Base-by-base conservation (phyloP, 2,797 vertebrate genomes). In the Picus viridis region DNA sequence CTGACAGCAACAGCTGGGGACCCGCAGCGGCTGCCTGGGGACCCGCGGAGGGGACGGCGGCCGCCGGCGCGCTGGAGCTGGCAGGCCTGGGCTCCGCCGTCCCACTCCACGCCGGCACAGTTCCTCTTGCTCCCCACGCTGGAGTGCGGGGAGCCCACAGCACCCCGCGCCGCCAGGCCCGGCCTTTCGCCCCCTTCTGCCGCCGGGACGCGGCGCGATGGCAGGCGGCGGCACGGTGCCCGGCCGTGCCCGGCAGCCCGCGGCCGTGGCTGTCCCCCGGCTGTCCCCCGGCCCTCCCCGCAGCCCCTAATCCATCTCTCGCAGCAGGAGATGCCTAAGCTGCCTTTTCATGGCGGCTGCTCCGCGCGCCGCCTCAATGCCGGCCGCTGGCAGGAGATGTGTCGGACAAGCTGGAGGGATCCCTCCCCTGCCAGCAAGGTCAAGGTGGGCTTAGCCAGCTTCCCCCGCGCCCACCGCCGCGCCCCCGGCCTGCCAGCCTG, bases 321-420 rank as follows among this genome's bases (percentile, higher is more conserved):
- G 71, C 97, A 97, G 97, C 98, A 71, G 98, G 98, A 98, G 97
- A 96, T 96, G 96, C 96, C 97, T 98, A 97, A 98, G 97, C 97
- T 94, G 96, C 93, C 97, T 97, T 98, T 98, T 98, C 97, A 98
- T 89, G 36, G 51, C 73, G 94, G 95, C 96, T 95, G 93, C 95
- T 95, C 93, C 76, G 96, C 94, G 93, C 81, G 86, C 96, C 94
- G 45, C 91, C 96, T 90, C 97, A 97, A 97, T 97, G 89, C 94
- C 92, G 62, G 84, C 56, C 84, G 97, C 97, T 96, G 97, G 97
- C 97, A 90, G 97, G 97, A 94, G 95, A 93, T 94, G 77, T 98
- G 97, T 98, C 91, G 7, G 94, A 98, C 97, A 98, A 97, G 97
- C 96, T 77, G 90, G 86, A 67, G 94, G 95, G 95, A 96, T 81